Conservation (phyloP, 2,888 invertebrate genomes). For the Ephialtes manifestator region DNA sequence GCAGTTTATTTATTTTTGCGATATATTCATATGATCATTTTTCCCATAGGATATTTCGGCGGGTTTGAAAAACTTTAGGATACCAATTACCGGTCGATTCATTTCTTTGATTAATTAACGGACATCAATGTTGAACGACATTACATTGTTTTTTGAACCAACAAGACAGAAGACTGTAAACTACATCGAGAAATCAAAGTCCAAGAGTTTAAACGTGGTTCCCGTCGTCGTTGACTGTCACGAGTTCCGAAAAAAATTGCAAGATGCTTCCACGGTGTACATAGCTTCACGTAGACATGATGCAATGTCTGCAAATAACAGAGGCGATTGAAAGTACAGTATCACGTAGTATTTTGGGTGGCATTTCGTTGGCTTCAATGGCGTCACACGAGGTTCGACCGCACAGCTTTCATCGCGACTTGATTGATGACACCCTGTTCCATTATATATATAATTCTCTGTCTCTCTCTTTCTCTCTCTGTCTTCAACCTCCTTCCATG, state of each 20-base stretch:
- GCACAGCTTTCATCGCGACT: slow-evolving; percentile 77
- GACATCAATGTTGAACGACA: background rate
- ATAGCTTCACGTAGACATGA: slow-evolving; percentile 39
- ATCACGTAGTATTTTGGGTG: slow-evolving; percentile 70
- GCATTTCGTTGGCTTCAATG: slow-evolving; percentile 75
- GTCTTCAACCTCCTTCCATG: slow-evolving; percentile 54
- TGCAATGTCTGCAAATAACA: slow-evolving; percentile 42
- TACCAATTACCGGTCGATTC: too few species aligned
- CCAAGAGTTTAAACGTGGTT: background rate
- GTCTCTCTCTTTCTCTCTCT: slow-evolving; percentile 49
- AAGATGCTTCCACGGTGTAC: slow-evolving; percentile 9
- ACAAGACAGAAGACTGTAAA: background rate
- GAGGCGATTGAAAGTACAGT: slow-evolving; percentile 17
- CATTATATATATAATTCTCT: slow-evolving; percentile 59
- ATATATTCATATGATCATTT: too few species aligned
- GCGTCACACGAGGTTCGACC: slow-evolving; percentile 76
- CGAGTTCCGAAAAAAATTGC: background rate
- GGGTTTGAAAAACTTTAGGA: background rate
- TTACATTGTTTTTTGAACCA: background rate
- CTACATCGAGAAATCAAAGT: background rate
- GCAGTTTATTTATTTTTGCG: too few species aligned
- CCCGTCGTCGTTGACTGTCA: background rate
- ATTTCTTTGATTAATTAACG: background rate
- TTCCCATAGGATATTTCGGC: background rate
- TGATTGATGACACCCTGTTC: slow-evolving; percentile 81